Conservation (phyloP, 2,888 invertebrate genomes). For the Schizaphis graminum region DNA sequence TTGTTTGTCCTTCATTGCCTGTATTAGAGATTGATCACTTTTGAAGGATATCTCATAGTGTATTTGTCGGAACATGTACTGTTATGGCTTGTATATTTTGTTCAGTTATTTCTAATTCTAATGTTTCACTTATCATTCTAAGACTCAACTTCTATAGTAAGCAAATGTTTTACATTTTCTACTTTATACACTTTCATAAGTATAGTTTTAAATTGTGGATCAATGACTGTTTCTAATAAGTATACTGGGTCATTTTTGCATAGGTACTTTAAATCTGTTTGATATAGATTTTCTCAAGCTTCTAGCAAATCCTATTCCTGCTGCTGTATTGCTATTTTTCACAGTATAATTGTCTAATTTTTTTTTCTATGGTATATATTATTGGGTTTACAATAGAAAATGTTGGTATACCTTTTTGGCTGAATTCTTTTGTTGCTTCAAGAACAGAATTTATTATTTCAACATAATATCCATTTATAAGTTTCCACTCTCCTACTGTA, state of each 20-base stretch:
- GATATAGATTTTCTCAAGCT: neutral
- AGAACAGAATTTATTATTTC: neutral
- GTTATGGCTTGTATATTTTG: neutral
- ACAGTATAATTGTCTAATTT: neutral
- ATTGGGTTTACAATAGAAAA: neutral
- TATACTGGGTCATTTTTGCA: neutral
- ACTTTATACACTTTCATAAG: neutral
- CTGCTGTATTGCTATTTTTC: neutral
- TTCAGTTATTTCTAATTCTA: neutral
- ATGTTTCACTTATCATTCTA: neutral
- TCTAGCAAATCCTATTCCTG: neutral
- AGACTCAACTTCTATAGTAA: neutral
- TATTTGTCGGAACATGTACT: neutral
- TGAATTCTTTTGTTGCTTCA: neutral
- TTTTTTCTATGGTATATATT: neutral
- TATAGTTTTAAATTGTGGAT: conserved; percentile 1
- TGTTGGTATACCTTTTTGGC: neutral
- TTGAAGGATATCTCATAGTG: neutral
- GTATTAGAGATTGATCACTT: neutral
- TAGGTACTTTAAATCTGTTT: neutral
- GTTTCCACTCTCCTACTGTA: neutral
- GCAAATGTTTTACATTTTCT: neutral
- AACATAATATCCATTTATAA: conserved; percentile 3
- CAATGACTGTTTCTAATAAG: neutral
- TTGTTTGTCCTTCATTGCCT: neutral